A percentile compares a stretch with the other conserved stretches of the same genome.
These are phyloP conservation scores for Dipodomys ordii DNA, from an alignment of 2,113 vertebrate species.

Conservation along the genomic window DNA sequence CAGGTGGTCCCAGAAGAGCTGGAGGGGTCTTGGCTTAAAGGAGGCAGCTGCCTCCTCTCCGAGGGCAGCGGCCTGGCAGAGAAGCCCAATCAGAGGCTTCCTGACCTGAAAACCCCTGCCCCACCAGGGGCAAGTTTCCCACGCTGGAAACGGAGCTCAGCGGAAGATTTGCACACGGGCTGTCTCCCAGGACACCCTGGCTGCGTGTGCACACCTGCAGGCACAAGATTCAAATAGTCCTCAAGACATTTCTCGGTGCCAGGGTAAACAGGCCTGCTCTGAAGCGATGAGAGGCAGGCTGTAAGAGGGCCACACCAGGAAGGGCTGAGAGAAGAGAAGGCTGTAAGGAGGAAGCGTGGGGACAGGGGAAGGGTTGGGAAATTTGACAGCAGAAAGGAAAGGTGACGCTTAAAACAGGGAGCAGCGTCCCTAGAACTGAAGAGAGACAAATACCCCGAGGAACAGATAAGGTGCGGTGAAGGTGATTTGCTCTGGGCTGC, in stretches of 20 bases:
- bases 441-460: not conserved
- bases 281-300: not conserved
- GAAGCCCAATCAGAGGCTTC: not conserved
- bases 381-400: not conserved
- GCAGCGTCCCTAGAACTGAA: not conserved
- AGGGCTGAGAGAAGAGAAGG: not conserved
- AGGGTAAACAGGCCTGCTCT: not conserved
- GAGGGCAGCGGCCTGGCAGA: too few species aligned
- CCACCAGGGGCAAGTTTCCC: not conserved
- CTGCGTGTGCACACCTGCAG: not conserved
- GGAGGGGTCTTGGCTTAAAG: not conserved
- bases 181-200: not conserved
- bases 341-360: not conserved
- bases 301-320: not conserved
- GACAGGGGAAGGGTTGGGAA: not conserved
- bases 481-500: not conserved
- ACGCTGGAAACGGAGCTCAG: accelerated
- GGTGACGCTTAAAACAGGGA: not conserved
- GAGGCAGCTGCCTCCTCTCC: not conserved
- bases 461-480: too few species aligned
- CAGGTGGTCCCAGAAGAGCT: too few species aligned
- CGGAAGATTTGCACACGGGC: accelerated
- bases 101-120: not conserved
- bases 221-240: accelerated
- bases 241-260: not conserved